Percentiles rank a stretch among this genome's conserved stretches.
These are phyloP conservation scores for Tenrec ecaudatus DNA, from an alignment of 2,113 vertebrate species.

Conservation along the genomic window DNA sequence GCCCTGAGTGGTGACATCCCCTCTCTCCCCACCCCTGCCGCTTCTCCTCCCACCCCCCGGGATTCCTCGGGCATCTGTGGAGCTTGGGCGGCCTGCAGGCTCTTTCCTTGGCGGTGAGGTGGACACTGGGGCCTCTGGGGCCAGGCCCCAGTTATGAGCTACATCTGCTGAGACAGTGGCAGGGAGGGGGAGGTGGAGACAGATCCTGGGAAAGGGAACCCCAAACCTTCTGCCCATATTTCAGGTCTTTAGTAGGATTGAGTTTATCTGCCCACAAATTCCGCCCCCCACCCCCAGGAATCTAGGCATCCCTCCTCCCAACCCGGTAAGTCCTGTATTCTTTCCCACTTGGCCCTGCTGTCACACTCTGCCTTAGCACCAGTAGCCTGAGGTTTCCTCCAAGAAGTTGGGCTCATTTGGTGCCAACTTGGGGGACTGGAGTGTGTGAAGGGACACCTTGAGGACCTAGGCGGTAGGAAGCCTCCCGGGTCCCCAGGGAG, in stretches of 20 bases:
- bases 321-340: conserved; percentile 86
- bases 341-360: conserved; percentile 49
- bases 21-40: background rate
- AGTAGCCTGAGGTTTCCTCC: background rate
- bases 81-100: background rate
- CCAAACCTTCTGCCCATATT: conserved; percentile 70
- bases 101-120: background rate
- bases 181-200: background rate
- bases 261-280: conserved; percentile 79
- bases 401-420: background rate
- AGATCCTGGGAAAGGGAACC: background rate
- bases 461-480: background rate
- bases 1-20: conserved; percentile 20
- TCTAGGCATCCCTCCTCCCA: conserved; percentile 79
- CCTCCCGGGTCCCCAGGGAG: background rate
- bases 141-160: conserved; percentile 30
- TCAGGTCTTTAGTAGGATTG: conserved; percentile 78
- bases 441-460: background rate
- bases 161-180: background rate
- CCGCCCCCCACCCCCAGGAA: conserved; percentile 85
- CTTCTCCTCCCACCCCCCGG: too few species aligned
- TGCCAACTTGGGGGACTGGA: background rate
- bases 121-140: background rate
- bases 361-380: background rate
- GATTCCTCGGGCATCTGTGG: background rate